Conservation (phyloP, 2,113 vertebrate genomes). For the Isurus oxyrinchus region DNA sequence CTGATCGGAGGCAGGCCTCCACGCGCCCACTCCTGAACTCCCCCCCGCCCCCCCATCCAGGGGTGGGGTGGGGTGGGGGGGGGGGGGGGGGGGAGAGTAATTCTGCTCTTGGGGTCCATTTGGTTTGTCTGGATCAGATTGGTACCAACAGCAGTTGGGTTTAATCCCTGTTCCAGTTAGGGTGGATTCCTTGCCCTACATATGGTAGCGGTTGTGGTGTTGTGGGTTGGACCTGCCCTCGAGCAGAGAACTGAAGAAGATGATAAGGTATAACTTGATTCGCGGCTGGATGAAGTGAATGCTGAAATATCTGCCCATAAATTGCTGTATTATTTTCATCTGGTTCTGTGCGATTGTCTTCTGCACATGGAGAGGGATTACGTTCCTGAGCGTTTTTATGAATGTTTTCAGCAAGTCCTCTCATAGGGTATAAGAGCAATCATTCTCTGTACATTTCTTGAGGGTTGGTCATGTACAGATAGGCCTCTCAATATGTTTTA, state of each 20-base stretch:
- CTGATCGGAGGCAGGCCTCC: too few relatives aligned
- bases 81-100: too few relatives aligned
- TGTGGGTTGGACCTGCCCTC: not conserved
- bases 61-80: too few relatives aligned
- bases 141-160: not conserved
- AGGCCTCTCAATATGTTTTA: not conserved
- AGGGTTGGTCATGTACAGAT: not conserved
- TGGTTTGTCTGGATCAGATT: not conserved
- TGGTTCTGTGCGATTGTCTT: not conserved
- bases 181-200: not conserved
- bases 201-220: not conserved
- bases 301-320: not conserved
- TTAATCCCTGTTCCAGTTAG: not conserved
- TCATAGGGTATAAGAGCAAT: not conserved
- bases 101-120: too few relatives aligned
- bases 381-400: not conserved
- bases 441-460: too few relatives aligned
- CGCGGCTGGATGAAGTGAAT: not conserved
- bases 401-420: not conserved
- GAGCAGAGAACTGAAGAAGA: not conserved
- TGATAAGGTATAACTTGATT: not conserved
- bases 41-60: too few relatives aligned
- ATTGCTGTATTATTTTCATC: not conserved
- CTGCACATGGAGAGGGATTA: not conserved
- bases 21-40: too few relatives aligned